Base-by-base conservation (phyloP, 2,888 invertebrate genomes). In the Notocelia uddmanniana region DNA sequence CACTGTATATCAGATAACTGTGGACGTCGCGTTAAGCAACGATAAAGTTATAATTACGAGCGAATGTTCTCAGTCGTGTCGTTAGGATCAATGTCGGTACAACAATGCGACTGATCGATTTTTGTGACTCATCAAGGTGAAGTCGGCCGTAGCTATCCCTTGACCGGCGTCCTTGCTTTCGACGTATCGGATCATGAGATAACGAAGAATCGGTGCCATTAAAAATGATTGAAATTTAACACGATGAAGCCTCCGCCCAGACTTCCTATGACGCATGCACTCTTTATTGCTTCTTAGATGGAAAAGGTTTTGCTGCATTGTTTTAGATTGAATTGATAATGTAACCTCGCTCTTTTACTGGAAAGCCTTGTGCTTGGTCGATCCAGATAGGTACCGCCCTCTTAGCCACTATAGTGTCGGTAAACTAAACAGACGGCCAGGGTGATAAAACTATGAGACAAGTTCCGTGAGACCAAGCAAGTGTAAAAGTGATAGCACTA, bases 101-200 rank as follows among this genome's bases (percentile, higher is more conserved):
- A 86, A 89, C 86, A 88, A 88, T 83, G 79, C 76, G 75, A 77
- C 74, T 81, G 83, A 85, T 83, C 84, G 81, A 78, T 76, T 78
- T 81, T 77, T 80, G 78, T 89, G 90, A 91, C 83, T 90, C 91
- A 91, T 86, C 86, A 87, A 77, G 89, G 87, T 89, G 89, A 91
- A 90, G 90, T 88, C 82, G 81, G 80, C 76, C 63, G 48, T 72
- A 77, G 79, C 83, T 87, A 90, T 89, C 91, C 92, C 89, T 90
- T 92, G 90, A 90, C 90, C 91, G 86, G 85, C 80, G 86, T 83
- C 92, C 92, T 93, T 92, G 91, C 91, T 91, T 91, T 91, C 92
- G 85, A 89, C 86, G 75, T 69, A 74, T 73, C 64, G 79, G 87
- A 90, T 89, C 85, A 80, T 81, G 75, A 84, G 87, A 90, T 91